Evolutionary conservation across 2,888 invertebrate species (phyloP), one percentile per base, ranked within the genome.

Genomic region (Eurois occulta): DNA sequence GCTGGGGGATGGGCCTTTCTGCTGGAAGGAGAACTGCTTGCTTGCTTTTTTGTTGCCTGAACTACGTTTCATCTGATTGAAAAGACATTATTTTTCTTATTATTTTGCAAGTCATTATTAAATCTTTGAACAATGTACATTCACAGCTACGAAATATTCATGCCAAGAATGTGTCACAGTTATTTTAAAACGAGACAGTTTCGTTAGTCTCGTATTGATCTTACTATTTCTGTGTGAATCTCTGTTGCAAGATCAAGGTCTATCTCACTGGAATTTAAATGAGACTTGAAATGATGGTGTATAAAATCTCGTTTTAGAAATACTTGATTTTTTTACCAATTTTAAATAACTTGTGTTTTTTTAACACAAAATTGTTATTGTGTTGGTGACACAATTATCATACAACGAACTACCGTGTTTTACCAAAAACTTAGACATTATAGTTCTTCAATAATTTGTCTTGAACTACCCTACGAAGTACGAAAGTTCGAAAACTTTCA

Each of bases 221-320:
- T 69, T 72, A 18, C 60, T 80, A 84, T 72, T 72, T 79, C 21
- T 32, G 43, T 38, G 38, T 24, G 21, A 32, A 62, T 35, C 35
- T 41, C 16, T 46, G n/a, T 38, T 38, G 35, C 18, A 66, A 62
- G 18, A 67, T 66, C 55, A 62, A 64, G 52, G 55, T 24, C 46
- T 43, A 18, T 65, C 18, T 65, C 55, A 46, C 21, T 21, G 24
- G 58, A 5, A 58, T 43, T 41, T 4, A 5, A 66, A 65, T 62
- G 0, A 62, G 18, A 11, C 62, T 62, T 3, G 0, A n/a, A n/a
- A 6, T n/a, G 1, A 55, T 1, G 13, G 24, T 52, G 52, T 52
- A 11, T n/a, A n/a, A n/a, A n/a, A 55, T 55, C 0, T 13, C n/a
- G 5, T 55, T n/a, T 55, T 24, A 10, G 52, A 11, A 55, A n/a